A percentile compares a stretch with the other conserved stretches of the same genome.
phyloP scores from a whole-genome alignment of 2,113 vertebrate species.

The Copsychus sechellarum region DNA sequence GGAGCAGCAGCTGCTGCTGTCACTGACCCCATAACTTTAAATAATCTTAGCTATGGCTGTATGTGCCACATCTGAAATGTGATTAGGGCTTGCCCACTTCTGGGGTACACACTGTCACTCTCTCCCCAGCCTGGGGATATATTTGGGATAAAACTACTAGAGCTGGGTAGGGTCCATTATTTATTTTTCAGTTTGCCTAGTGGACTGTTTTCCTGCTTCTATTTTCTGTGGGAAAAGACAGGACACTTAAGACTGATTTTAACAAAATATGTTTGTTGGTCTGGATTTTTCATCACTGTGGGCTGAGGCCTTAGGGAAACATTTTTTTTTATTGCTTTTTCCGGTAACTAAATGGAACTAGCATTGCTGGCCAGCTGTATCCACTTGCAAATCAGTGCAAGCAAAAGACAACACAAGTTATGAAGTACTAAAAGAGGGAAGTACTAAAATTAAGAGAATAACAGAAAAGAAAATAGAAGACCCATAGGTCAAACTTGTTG shows the following conservation, averaged over 20 bases:
- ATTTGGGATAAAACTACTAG: background rate
- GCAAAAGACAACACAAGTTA: background rate
- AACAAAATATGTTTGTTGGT: background rate
- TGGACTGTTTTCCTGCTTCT: background rate
- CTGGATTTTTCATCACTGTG: conserved; percentile 22
- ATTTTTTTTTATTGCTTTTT: conserved; percentile 13
- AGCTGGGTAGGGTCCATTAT: background rate
- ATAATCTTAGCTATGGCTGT: background rate
- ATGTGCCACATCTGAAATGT: background rate
- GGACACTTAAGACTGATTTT: background rate
- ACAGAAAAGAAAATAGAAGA: background rate
- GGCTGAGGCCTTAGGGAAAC: conserved; percentile 17
- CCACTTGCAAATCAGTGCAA: background rate
- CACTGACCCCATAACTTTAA: conserved; percentile 42
- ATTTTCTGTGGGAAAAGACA: background rate
- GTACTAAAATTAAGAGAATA: background rate
- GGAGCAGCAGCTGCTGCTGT: conserved; percentile 60
- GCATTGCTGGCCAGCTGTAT: conserved; percentile 12
- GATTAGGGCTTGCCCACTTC: background rate
- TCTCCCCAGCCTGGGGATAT: background rate
- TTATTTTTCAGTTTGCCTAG: background rate
- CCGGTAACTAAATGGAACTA: background rate
- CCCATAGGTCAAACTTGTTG: background rate
- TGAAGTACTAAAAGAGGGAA: background rate
- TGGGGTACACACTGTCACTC: background rate